A percentile compares a stretch with the other conserved stretches of the same genome.
Conservation (phyloP, 2,888 invertebrate genomes). For the Metacarcinus magister region DNA sequence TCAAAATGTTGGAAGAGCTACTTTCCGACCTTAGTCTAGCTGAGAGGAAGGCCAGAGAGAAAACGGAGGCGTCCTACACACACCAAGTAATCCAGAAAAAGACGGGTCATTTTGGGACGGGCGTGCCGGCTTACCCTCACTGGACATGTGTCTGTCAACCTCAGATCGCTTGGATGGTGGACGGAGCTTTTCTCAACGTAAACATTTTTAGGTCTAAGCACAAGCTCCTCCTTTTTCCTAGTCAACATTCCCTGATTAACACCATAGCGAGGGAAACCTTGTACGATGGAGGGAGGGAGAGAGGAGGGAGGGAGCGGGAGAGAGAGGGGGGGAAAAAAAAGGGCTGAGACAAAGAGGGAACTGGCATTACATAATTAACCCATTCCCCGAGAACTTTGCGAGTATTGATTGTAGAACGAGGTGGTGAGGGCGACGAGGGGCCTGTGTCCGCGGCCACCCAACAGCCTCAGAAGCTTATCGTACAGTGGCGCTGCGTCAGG, state of each 20-base stretch:
- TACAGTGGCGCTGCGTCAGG: not conserved
- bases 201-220: constrained; percentile 65
- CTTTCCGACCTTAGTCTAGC: not conserved
- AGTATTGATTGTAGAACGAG: constrained; percentile 72
- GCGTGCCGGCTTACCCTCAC: constrained; percentile 76
- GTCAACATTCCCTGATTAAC: constrained; percentile 22
- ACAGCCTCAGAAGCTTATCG: constrained; percentile 55
- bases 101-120: constrained; percentile 78
- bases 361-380: constrained; percentile 69
- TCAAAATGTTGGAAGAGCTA: not conserved
- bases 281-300: constrained; percentile 46
- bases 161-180: constrained; percentile 77
- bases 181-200: constrained; percentile 73
- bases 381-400: constrained; percentile 71
- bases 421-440: constrained; percentile 58
- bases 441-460: not conserved
- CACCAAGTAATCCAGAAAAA: constrained; percentile 77
- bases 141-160: constrained; percentile 78
- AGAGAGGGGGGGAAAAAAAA: not conserved
- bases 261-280: not conserved
- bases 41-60: constrained; percentile 49
- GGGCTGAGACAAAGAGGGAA: constrained; percentile 55
- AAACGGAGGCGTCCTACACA: constrained; percentile 53
- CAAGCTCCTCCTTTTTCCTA: not conserved
- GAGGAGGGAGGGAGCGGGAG: not conserved